These are phyloP conservation scores for Perodicticus potto DNA, from an alignment of 2,797 vertebrate genomes.

Conservation along the genomic window DNA sequence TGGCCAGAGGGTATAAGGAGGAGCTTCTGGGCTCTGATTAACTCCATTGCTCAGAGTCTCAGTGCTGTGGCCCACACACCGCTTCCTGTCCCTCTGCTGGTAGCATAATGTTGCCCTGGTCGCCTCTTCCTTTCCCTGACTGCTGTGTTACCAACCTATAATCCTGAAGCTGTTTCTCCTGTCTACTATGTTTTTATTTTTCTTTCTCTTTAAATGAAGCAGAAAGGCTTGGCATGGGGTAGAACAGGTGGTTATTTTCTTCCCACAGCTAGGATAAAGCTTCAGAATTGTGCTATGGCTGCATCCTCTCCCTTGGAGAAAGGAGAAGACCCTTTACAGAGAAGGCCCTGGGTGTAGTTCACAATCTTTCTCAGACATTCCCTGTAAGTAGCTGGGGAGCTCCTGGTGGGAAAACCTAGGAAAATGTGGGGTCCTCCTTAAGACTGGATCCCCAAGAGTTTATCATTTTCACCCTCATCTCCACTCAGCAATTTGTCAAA, in stretches of 20 bases:
- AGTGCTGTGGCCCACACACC: not conserved
- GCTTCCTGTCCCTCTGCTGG: not conserved
- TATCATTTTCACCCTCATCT: not conserved
- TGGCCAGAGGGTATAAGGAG: too few relatives aligned
- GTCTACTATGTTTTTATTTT: not conserved
- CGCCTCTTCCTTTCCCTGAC: not conserved
- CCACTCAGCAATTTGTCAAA: not conserved
- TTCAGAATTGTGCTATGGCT: not conserved
- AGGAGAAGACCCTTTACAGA: not conserved
- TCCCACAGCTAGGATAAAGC: not conserved
- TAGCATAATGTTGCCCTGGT: not conserved
- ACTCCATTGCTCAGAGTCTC: not conserved
- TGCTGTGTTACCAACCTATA: not conserved
- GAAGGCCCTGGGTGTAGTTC: not conserved
- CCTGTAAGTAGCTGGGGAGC: not conserved
- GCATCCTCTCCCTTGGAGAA: not conserved
- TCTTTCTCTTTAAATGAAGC: not conserved
- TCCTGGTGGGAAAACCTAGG: not conserved
- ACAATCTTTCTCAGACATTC: not conserved
- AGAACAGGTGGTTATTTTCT: not conserved
- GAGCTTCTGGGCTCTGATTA: not conserved
- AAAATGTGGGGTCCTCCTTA: not conserved
- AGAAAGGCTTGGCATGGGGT: not conserved
- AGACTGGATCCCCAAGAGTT: not conserved
- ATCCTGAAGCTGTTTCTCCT: not conserved